Base-by-base conservation (phyloP, 2,113 vertebrate species). In the Danionella cerebrum region DNA sequence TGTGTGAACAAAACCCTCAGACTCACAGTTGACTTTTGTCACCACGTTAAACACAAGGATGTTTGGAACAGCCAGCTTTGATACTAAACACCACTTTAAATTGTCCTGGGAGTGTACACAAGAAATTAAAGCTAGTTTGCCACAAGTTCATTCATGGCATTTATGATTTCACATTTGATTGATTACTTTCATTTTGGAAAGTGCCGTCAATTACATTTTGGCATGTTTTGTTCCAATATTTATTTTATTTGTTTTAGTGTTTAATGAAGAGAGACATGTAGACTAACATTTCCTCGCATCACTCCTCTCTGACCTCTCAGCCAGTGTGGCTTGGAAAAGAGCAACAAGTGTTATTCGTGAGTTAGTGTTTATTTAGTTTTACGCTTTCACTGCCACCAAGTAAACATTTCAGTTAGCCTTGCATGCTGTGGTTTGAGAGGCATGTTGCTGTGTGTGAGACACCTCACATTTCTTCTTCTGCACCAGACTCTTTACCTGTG, bases 281-380 rank as follows among this genome's bases (percentile, higher is more conserved):
- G 62, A 76, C 73, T 62, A 78, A 81, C 70, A 76, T 45, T n/a
- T 62, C 22, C 38, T 54, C 21, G 53, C 24, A 16, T 51, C 16
- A 70, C 45, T 13, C 47, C 14, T 4, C 12, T 76, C 70, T 76
- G 74, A 87, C 84, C 74, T 76, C 0, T 0, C 33, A 81, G 82
- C 78, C 80, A 77, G 78, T 66, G 58, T 76, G 69, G 78, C 65
- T 75, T 79, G 79, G 80, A 84, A 85, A 86, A 86, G 87, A 87
- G 83, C 44, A 50, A 79, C 80, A 82, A 84, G 84, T 87, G 84
- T 86, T 88, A 69, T 80, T 86, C 73, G 74, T 80, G 79, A 65
- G 48, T 57, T 41, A 62, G 39, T 79, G 79, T 83, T 86, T 84
- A 78, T 86, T 85, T 86, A 78, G 71, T 83, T 84, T 69, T 74